Evolutionary conservation across 2,888 invertebrate genomes (phyloP).

Genomic region (Amphipoea lucens): DNA sequence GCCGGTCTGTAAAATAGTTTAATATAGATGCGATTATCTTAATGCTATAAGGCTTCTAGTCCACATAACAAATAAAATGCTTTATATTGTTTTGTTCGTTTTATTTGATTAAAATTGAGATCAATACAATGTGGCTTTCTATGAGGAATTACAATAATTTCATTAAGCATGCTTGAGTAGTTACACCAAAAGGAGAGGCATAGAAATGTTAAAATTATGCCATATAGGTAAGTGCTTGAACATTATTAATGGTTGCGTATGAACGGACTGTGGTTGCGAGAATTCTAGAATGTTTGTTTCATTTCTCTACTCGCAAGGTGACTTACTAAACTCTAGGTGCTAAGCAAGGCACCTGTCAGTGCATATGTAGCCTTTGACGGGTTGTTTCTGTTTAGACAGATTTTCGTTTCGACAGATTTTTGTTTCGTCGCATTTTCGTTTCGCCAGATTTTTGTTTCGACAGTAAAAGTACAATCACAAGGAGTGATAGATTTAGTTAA

Average conservation of each 20-base stretch:
- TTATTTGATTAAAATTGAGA: constrained; percentile 57
- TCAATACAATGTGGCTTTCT: constrained; percentile 34
- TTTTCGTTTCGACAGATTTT: too few species aligned
- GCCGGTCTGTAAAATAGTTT: constrained; percentile 45
- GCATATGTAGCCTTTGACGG: neutral
- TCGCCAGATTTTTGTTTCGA: too few species aligned
- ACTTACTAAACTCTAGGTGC: neutral
- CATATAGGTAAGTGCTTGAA: neutral
- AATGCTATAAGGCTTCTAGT: constrained; percentile 86
- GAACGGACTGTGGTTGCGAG: neutral
- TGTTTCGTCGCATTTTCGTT: too few species aligned
- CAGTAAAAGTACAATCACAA: too few species aligned
- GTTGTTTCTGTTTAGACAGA: too few species aligned
- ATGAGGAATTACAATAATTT: constrained; percentile 12
- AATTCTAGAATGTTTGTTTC: neutral
- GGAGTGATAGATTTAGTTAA: too few species aligned
- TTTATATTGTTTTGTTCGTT: constrained; percentile 75
- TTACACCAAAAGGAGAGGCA: neutral
- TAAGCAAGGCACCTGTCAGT: neutral
- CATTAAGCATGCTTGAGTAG: neutral
- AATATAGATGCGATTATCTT: constrained; percentile 74
- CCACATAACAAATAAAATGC: constrained; percentile 86
- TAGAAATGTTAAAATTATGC: neutral
- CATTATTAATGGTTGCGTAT: neutral
- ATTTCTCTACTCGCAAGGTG: neutral